A percentile compares a stretch with the other conserved stretches of the same genome.
phyloP scores from a whole-genome alignment of 2,888 invertebrate species.

The Acleris laterana region DNA sequence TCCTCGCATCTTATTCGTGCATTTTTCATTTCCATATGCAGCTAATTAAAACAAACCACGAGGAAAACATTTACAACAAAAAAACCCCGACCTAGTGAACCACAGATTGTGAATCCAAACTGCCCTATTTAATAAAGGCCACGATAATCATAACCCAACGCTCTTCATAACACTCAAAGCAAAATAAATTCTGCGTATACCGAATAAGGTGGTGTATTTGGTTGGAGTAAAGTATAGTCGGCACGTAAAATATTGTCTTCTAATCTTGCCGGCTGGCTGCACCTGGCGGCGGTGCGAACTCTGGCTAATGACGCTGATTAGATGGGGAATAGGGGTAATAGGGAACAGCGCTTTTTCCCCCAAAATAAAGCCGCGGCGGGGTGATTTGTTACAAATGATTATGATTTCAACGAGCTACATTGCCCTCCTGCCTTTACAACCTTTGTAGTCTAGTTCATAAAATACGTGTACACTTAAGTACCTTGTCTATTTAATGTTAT shows the following conservation, averaged over 20 bases:
- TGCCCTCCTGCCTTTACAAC: too few relatives aligned
- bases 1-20: neutral
- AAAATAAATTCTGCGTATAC: neutral
- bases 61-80: neutral
- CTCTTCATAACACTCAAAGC: neutral
- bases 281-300: conserved; percentile 1
- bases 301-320: conserved; percentile 27
- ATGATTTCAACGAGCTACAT: too few relatives aligned
- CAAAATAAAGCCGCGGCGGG: too few relatives aligned
- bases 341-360: neutral
- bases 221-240: neutral
- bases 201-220: neutral
- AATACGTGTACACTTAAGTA: too few relatives aligned
- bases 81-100: neutral
- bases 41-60: neutral
- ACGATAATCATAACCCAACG: neutral
- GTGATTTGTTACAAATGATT: neutral
- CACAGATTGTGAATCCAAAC: conserved; percentile 7
- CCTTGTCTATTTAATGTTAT: too few relatives aligned
- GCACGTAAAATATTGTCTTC: conserved; percentile 32
- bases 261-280: conserved; percentile 22
- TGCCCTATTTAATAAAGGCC: neutral
- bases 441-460: too few relatives aligned
- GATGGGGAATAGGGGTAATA: conserved; percentile 9
- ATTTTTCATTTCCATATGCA: neutral